Base-by-base conservation (phyloP, 2,797 vertebrate genomes). In the Lates japonicus region DNA sequence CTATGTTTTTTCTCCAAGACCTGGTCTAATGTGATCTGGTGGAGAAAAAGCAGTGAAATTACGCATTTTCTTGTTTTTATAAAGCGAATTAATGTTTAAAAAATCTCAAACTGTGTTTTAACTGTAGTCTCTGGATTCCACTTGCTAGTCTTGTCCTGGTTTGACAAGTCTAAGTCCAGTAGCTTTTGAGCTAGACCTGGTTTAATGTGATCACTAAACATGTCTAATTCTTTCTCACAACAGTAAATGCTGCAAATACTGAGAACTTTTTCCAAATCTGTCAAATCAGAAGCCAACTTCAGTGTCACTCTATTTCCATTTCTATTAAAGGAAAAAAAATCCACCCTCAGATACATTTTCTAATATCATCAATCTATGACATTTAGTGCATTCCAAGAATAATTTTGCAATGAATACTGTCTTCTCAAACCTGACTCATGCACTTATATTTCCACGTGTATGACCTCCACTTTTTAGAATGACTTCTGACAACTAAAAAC, bases 351-450 rank as follows among this genome's bases (percentile, higher is more conserved):
- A 54, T 25, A 46, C 49, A 44, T 31, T 52, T 22, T 55, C 66
- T 31, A 41, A 51, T 44, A 65, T 60, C 22, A 60, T 78, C 46
- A 41, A 7, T 42, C 44, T 42, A 55, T 71, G 61, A 66, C n/a
- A 29, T 63, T 76, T 19, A 44, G 35, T 4, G 2, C 37, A 81
- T 75, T 78, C 78, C 70, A 83, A 71, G 57, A 72, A 77, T 61
- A 61, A 75, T n/a, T 44, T 60, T 54, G 44, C 63, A 46, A 64
- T 35, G 22, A 57, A 70, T 31, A 58, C 48, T 22, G 35, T 52
- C 9, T 67, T 41, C 54, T 44, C 39, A 16, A 57, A 57, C 52
- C 29, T 84, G 78, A 81, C 71, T 82, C 80, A 71, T 54, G 44
- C 31, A 35, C 46, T 67, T 59, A 17, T 49, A 35, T 58, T 49